Base-by-base conservation (phyloP, 2,888 invertebrate species). In the Cosmopolites sordidus region DNA sequence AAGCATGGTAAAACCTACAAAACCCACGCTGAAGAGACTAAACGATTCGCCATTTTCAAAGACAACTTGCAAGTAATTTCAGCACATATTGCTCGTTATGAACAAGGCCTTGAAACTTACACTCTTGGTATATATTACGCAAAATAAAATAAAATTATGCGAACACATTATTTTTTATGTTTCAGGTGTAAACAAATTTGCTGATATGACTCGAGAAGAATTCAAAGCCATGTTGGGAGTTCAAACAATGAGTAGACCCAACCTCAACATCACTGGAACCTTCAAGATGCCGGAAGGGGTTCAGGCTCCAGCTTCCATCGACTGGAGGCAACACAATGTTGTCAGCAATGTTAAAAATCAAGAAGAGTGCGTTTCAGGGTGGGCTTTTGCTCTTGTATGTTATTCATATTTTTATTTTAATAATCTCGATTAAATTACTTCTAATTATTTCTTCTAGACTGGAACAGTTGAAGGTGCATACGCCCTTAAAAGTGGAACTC, bases 251-350 rank as follows among this genome's bases (percentile, higher is more conserved):
- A 4, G 8, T 4, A 16, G 12, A 4, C 29, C 6, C 11, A 11
- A 22, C 3, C 6, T n/a, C 5, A 3, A 17, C 15, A 2, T 14
- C 18, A 15, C 27, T 33, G 14, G 3, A 9, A 16, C 9, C 1
- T 43, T 33, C 43, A 33, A 14, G 11, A 17, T 16, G 15, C 16
- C 12, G 4, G 33, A 9, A 1, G 43, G n/a, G n/a, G 40, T 29
- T 8, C 47, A 41, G 16, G 43, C 51, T 11, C 58, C 60, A n/a
- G 54, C 40, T n/a, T 16, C 16, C 15, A 29, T 63, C 29, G 61
- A 62, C 39, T 63, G 63, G 63, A 58, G 58, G 14, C 40, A 53
- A 14, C 39, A n/a, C n/a, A n/a, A n/a, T n/a, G n/a, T n/a, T n/a
- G n/a, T n/a, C n/a, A n/a, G n/a, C n/a, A n/a, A n/a, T n/a, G n/a